phyloP scores from a whole-genome alignment of 2,113 vertebrate species.

The Microtus ochrogaster region DNA sequence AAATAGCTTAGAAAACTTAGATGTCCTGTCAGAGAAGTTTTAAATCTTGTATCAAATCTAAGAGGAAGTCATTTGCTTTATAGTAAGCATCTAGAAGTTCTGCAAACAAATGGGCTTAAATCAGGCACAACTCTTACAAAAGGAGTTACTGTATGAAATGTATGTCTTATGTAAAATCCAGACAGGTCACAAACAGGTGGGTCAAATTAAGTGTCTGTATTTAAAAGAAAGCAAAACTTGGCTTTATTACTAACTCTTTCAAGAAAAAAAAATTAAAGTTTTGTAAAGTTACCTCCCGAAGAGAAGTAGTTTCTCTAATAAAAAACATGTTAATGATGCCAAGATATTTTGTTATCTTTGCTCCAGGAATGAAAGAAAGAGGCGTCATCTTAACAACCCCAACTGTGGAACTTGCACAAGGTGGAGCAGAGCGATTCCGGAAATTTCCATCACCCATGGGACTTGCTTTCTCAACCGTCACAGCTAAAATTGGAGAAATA shows the following conservation, averaged over 20 bases:
- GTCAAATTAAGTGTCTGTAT: neutral
- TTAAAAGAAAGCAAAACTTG: neutral
- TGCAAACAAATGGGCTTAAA: constrained; percentile 47
- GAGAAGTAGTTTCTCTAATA: constrained; percentile 97
- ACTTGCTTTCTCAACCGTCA: constrained; percentile 94
- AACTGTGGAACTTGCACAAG: constrained; percentile 89
- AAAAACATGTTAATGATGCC: constrained; percentile 99
- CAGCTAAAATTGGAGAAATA: constrained; percentile 86
- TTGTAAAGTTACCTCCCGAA: constrained; percentile 92
- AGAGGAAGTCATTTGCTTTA: neutral
- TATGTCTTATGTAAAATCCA: neutral
- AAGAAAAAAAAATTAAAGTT: neutral
- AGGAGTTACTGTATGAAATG: neutral
- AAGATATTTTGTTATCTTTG: constrained; percentile 96
- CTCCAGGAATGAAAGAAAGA: constrained; percentile 96
- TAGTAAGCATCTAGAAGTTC: constrained; percentile 18
- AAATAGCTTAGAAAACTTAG: neutral
- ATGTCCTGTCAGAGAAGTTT: neutral
- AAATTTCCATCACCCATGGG: constrained; percentile 92
- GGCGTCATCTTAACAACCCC: constrained; percentile 98
- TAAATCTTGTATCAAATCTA: constrained; percentile 38
- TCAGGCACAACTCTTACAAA: neutral
- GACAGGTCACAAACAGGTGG: neutral
- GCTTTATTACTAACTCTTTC: constrained; percentile 19
- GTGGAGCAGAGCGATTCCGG: constrained; percentile 89